Percentiles rank a stretch among this genome's conserved stretches.
Evolutionary conservation across 2,113 vertebrate species (phyloP).

Genomic region (Elaphurus davidianus): DNA sequence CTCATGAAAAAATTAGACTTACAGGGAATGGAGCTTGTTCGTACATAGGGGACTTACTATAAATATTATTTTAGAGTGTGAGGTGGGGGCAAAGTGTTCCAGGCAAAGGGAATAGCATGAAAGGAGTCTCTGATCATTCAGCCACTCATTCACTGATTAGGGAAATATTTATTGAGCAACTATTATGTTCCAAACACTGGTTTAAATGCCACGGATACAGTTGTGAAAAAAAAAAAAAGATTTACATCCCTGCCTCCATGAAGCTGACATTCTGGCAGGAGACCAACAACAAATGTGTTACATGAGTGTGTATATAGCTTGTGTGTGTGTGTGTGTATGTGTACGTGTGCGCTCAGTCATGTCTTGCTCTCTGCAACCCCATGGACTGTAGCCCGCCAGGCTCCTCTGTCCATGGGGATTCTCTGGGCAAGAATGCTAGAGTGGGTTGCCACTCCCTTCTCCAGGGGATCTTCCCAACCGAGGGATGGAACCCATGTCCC

Average conservation of each 20-base stretch:
- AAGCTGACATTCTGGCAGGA: not conserved
- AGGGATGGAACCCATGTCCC: not conserved
- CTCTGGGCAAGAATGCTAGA: not conserved
- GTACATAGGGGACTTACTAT: not conserved
- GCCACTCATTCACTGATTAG: not conserved
- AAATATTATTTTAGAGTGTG: not conserved
- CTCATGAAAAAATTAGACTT: not conserved
- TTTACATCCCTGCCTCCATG: accelerated
- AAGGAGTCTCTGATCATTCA: not conserved
- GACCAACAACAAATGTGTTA: not conserved
- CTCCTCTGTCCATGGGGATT: not conserved
- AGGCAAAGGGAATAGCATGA: not conserved
- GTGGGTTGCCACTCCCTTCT: not conserved
- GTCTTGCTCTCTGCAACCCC: not conserved
- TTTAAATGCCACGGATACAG: too few species aligned
- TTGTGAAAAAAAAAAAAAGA: not conserved
- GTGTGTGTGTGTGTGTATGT: not conserved
- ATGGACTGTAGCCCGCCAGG: not conserved
- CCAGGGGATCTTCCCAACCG: not conserved
- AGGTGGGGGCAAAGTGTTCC: not conserved
- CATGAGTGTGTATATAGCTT: not conserved
- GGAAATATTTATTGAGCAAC: not conserved
- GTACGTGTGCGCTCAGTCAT: accelerated
- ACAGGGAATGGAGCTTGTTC: not conserved
- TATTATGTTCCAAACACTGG: not conserved